Conservation (phyloP, 2,888 invertebrate genomes). For the Hecatera dysodea region DNA sequence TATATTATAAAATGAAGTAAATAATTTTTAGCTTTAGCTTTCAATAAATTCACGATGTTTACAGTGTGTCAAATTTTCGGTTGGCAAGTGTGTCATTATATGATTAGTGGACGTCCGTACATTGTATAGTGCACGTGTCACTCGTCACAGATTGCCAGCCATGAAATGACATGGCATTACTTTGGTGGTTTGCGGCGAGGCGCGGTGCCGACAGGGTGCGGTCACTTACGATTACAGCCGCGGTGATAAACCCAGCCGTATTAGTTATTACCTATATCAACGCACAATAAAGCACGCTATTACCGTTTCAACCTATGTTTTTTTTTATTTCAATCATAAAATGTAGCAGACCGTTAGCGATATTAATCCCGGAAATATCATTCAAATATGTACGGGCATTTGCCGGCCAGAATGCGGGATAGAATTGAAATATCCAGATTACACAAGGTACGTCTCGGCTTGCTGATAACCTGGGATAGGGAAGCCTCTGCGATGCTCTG, state of each 20-base stretch:
- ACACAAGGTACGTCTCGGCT: constrained; percentile 37
- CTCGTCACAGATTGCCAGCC: constrained; percentile 83
- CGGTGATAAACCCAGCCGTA: constrained; percentile 70
- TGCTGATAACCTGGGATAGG: constrained; percentile 48
- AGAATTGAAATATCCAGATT: constrained; percentile 63
- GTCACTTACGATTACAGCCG: constrained; percentile 79
- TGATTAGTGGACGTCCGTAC: constrained; percentile 44
- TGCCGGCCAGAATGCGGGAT: constrained; percentile 47
- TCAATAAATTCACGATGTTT: constrained; percentile 16
- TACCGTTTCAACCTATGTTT: constrained; percentile 47
- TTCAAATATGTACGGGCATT: constrained; percentile 60
- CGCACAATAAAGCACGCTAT: constrained; percentile 64
- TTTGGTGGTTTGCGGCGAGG: constrained; percentile 79
- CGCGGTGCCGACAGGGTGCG: constrained; percentile 80
- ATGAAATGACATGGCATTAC: constrained; percentile 83
- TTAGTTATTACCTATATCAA: constrained; percentile 74
- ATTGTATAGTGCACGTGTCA: constrained; percentile 74
- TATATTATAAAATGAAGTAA: constrained; percentile 3
- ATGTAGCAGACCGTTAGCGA: constrained; percentile 62
- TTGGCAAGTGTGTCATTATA: constrained; percentile 44
- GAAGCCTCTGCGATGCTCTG: constrained; percentile 17
- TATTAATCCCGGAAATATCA: constrained; percentile 64
- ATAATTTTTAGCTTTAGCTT: constrained; percentile 9
- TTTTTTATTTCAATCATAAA: constrained; percentile 65
- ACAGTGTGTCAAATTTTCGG: constrained; percentile 26